Evolutionary conservation across 2,888 invertebrate species (phyloP), one percentile per base, ranked within the genome.

Genomic region (Caenorhabditis uteleia): DNA sequence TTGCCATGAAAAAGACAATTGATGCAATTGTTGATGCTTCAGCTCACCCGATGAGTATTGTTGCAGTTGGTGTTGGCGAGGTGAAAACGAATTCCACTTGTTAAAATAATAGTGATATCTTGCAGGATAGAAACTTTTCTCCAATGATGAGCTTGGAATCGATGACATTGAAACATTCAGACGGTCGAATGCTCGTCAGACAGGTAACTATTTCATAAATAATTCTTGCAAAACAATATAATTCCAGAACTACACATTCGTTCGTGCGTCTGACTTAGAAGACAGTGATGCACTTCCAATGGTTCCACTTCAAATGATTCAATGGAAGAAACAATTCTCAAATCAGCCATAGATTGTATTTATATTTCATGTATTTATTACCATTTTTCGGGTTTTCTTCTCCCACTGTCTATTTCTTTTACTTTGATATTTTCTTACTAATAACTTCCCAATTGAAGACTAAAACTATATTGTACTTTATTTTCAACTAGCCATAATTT

Each of bases 1-100:
- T 69, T 10, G 58, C 57, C 3, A 50, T 53, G 51, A 56, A 56
- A 54, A 38, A 71, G 21, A 76, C 79, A 2, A 54, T 73, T 5
- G 76, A 79, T 40, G 73, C 77, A 3, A 42, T 78, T 18, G 69
- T 74, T 12, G 70, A 79, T 54, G 69, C 77, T 5, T 78, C 79
- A 6, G 45, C 64, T 16, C 68, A 70, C 46, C 80, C 80, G 12
- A 68, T 80, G 43, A 71, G 75, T 10, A 64, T 80, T 21, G 38
- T 75, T 5, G 77, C 75, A 14, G 61, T 78, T n/a, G 74, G 71
- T 12, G 53, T 79, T 6, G 71, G 74, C 33, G 40, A 48, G 10
- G 48, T 48, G 18, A 39, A 29, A 31, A 16, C 7, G 31, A 29
- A 7, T 7, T 29, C 31, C 14, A 29, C 14, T 14, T 39, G 31